Evolutionary conservation across 2,113 vertebrate genomes (phyloP), one percentile per base, ranked within the genome.

Genomic region (Siniperca knerii): DNA sequence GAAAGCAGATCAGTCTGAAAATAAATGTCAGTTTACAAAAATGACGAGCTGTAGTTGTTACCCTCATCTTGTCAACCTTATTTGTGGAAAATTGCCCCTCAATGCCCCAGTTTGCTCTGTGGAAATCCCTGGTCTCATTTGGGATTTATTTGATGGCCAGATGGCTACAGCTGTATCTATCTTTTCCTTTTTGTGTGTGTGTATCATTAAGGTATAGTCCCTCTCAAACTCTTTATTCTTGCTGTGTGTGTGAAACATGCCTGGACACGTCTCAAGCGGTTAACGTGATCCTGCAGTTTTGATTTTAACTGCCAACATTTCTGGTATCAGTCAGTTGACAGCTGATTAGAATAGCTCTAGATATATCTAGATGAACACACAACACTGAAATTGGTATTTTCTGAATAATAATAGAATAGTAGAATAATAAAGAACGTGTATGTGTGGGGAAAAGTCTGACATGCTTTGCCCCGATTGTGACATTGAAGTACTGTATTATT

Each of bases 101-200:
- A 68, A 66, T 60, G 60, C 57, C 33, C 74, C 50, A 35, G 21
- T 84, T 81, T 79, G 11, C 72, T 68, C 42, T 33, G 60, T 65
- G 50, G 58, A 83, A 77, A 75, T 81, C 71, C 77, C 46, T 82
- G 9, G 50, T 62, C 25, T 91, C 48, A 16, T 77, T 77, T 78
- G 65, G 62, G 74, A 77, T 87, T 81, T 80, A 86, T 89, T 84
- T 85, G 60, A 74, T 29, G 52, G 58, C 25, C 20, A 11, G 42
- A 64, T 55, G 69, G 61, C 40, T 48, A 1, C 85, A 46, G 58
- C 54, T 55, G 55, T 77, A 55, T 2, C 20, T 40, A 15, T 40
- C n/a, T 33, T 23, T 33, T 67, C 6, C 16, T 75, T 46, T 75
- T 65, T 37, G 57, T 29, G 25, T 33, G 40, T 73, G 20, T 58